Percentiles rank a stretch among this genome's conserved stretches.
These are phyloP conservation scores for Macrophya alboannulata DNA, from an alignment of 2,888 invertebrate species.

Conservation along the genomic window DNA sequence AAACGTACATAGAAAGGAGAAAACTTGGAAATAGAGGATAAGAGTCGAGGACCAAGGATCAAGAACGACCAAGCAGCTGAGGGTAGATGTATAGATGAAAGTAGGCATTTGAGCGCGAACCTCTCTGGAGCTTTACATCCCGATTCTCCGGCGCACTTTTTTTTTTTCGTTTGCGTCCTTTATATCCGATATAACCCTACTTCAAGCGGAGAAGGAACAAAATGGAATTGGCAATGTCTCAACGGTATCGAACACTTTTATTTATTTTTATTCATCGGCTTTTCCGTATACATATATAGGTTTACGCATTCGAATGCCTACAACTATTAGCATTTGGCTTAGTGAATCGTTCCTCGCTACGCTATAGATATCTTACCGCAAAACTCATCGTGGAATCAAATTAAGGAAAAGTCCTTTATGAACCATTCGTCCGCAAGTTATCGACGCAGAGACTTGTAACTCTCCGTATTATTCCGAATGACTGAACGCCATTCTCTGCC, in stretches of 20 bases:
- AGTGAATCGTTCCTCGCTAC: not conserved
- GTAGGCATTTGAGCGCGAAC: conserved; percentile 29
- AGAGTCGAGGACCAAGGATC: conserved; percentile 25
- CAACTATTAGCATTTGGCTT: not conserved
- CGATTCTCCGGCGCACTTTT: not conserved
- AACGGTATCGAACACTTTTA: conserved; percentile 40
- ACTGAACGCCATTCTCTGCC: not conserved
- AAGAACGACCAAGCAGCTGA: conserved; percentile 14
- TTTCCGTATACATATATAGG: too few species aligned
- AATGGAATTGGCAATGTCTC: conserved; percentile 45
- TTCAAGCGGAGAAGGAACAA: conserved; percentile 13
- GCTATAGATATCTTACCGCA: not conserved
- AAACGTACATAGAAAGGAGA: conserved; percentile 13
- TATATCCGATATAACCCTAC: conserved; percentile 39
- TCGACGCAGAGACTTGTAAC: not conserved
- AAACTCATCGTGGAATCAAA: not conserved
- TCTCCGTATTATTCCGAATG: not conserved
- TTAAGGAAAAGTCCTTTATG: not conserved
- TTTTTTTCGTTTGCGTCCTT: conserved; percentile 23
- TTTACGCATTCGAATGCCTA: not conserved
- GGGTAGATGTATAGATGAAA: not conserved
- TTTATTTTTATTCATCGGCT: conserved; percentile 1
- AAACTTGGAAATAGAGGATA: not conserved
- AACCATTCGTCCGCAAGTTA: not conserved
- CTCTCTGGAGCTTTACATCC: conserved; percentile 31